Evolutionary conservation across 2,888 invertebrate genomes (phyloP), one percentile per base, ranked within the genome.

Genomic region (Schizaphis graminum): DNA sequence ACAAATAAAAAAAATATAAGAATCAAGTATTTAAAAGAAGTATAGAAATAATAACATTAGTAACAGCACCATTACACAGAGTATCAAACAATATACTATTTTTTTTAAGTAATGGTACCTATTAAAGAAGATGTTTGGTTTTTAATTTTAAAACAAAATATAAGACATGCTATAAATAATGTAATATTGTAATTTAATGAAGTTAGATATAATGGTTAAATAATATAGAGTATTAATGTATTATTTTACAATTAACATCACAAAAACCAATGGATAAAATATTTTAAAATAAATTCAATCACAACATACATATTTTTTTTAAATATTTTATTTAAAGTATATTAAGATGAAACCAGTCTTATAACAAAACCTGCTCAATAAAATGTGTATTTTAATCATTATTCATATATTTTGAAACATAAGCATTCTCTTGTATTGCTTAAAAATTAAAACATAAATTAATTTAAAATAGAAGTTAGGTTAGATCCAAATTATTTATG

Each of bases 221-320:
- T 88, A 88, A 56, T 53, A 88, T 35, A 24, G 35, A 88, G 35
- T 56, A 24, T 35, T 35, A 56, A 21, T 88, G 35, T 56, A 24
- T 35, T 53, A 88, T 24, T 88, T 88, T 88, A 88, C 35, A 53
- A 21, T 88, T 88, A 35, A 88, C 49, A 53, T 88, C 35, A 88
- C 49, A n/a, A 88, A 35, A 41, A 88, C 24, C 24, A 88, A 53
- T 88, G 53, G 11, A 10, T 53, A 56, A 35, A 56, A 88, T 56
- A 88, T 87, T 87, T 21, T 49, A 87, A n/a, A 16, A 49, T 87
- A 77, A 77, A 21, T 77, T 77, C 11, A 77, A 35, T 77, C 21
- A 77, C 77, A 77, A 77, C 21, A 77, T 21, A 67, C 26, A 21
- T 35, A 35, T 2, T 35, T 77, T 35, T 77, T 35, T 77, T 21